Percentiles rank a stretch among this genome's conserved stretches.
phyloP scores from a whole-genome alignment of 2,113 vertebrate species.

The Brachyistius frenatus region DNA sequence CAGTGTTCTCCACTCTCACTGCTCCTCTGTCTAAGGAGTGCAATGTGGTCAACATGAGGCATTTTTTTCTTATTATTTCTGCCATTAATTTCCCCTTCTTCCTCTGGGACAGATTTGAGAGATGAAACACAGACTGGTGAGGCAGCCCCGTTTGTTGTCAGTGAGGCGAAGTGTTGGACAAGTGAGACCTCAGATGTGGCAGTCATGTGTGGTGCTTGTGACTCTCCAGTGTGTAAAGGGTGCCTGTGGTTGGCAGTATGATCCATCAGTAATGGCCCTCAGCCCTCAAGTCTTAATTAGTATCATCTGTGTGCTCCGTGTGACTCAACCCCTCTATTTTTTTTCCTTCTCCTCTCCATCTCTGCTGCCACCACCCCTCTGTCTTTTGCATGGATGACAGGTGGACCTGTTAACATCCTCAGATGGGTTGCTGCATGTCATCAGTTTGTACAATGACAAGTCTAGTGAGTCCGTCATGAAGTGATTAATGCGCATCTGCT shows the following conservation, averaged over 20 bases:
- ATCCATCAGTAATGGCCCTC: constrained; percentile 58
- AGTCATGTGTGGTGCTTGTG: constrained; percentile 70
- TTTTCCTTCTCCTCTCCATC: background rate
- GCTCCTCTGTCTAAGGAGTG: constrained; percentile 2
- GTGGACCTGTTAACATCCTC: constrained; percentile 51
- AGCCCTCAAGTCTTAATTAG: constrained; percentile 66
- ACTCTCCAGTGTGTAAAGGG: constrained; percentile 56
- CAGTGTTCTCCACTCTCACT: constrained; percentile 41
- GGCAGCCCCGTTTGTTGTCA: constrained; percentile 38
- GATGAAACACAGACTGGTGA: constrained; percentile 34
- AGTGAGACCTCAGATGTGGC: constrained; percentile 33
- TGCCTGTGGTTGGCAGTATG: constrained; percentile 60
- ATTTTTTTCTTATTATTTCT: background rate
- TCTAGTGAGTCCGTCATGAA: constrained; percentile 7
- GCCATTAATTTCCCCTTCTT: constrained; percentile 16
- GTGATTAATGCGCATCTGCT: constrained; percentile 30
- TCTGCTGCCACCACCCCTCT: constrained; percentile 10
- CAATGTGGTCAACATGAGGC: constrained; percentile 22
- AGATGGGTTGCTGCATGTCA: constrained; percentile 23
- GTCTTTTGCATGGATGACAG: constrained; percentile 16
- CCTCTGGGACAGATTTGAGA: constrained; percentile 13
- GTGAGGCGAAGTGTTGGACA: constrained; percentile 16
- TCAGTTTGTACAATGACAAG: constrained; percentile 39
- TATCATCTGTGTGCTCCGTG: constrained; percentile 59
- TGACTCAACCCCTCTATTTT: constrained; percentile 47